Evolutionary conservation across 2,797 vertebrate species (phyloP).

Genomic region (Knipowitschia caucasica): DNA sequence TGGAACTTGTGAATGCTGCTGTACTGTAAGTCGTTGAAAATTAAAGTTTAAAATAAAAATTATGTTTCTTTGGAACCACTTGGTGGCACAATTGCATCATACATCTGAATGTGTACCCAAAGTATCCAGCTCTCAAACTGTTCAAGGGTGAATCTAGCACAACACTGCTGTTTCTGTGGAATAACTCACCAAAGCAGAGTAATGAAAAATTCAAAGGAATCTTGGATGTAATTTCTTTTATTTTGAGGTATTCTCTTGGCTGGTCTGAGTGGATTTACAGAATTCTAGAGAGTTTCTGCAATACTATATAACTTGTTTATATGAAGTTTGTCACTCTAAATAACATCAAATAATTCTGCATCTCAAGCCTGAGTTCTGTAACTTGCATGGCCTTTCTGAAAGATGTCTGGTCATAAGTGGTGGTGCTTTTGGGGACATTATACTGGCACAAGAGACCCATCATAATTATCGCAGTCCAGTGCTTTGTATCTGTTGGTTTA

Average conservation of each 20-base stretch:
- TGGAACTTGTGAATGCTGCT: constrained; percentile 29
- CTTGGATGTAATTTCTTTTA: constrained; percentile 56
- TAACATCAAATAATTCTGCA: constrained; percentile 34
- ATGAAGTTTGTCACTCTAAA: too few species aligned
- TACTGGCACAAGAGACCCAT: too few species aligned
- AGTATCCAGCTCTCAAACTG: constrained; percentile 27
- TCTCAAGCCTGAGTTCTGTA: too few species aligned
- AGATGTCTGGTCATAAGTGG: too few species aligned
- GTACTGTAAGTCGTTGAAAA: constrained; percentile 34
- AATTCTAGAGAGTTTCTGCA: constrained; percentile 42
- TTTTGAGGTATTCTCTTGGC: constrained; percentile 52
- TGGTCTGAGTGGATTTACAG: constrained; percentile 41
- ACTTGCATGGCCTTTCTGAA: too few species aligned
- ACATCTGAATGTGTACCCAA: constrained; percentile 31
- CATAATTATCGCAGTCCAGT: too few species aligned
- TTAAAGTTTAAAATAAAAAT: constrained; percentile 20
- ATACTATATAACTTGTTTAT: too few species aligned
- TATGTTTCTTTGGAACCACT: constrained; percentile 25
- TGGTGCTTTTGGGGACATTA: too few species aligned
- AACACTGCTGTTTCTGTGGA: constrained; percentile 52
- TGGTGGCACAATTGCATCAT: constrained; percentile 19
- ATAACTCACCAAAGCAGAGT: constrained; percentile 44
- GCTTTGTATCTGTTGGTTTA: constrained; percentile 39
- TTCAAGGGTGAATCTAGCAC: constrained; percentile 57
- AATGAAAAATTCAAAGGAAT: constrained; percentile 56